Conservation (phyloP, 2,888 invertebrate species). For the Ethmia dodecea region DNA sequence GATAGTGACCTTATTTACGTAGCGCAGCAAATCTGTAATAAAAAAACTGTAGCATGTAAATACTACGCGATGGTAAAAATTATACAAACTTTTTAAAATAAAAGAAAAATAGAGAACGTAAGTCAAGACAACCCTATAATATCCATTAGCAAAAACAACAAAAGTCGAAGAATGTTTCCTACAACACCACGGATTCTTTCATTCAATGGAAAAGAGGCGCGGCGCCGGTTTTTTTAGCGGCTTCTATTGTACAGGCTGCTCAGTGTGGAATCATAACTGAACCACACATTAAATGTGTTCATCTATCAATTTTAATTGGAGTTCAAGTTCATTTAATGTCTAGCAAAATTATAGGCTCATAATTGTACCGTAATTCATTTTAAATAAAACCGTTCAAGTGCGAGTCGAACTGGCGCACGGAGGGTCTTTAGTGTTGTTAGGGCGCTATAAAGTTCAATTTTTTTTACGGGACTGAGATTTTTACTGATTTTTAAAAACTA, state of each 20-base stretch:
- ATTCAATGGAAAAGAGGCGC: conserved; percentile 22
- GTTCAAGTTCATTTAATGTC: not conserved
- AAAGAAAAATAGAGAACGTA: not conserved
- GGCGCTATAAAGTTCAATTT: too few species aligned
- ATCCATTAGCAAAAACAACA: conserved; percentile 18
- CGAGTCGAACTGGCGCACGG: not conserved
- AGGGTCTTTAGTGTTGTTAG: too few species aligned
- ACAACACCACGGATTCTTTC: conserved; percentile 10
- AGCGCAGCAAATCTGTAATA: too few species aligned
- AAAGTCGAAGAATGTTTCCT: conserved; percentile 12
- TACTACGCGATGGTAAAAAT: too few species aligned
- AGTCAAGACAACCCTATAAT: conserved; percentile 13
- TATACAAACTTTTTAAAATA: not conserved
- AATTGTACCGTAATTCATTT: not conserved
- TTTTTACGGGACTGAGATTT: too few species aligned
- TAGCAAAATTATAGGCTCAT: not conserved
- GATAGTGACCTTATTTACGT: too few species aligned
- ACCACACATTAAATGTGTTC: conserved; percentile 7
- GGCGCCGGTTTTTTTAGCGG: conserved; percentile 4
- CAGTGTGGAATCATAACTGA: conserved; percentile 13
- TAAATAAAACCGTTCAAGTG: too few species aligned
- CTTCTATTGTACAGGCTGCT: conserved; percentile 6
- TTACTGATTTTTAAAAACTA: too few species aligned
- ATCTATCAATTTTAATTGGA: conserved; percentile 11
- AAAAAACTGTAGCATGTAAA: too few species aligned